phyloP scores from a whole-genome alignment of 2,113 vertebrate species.

The Coryphaenoides rupestris region DNA sequence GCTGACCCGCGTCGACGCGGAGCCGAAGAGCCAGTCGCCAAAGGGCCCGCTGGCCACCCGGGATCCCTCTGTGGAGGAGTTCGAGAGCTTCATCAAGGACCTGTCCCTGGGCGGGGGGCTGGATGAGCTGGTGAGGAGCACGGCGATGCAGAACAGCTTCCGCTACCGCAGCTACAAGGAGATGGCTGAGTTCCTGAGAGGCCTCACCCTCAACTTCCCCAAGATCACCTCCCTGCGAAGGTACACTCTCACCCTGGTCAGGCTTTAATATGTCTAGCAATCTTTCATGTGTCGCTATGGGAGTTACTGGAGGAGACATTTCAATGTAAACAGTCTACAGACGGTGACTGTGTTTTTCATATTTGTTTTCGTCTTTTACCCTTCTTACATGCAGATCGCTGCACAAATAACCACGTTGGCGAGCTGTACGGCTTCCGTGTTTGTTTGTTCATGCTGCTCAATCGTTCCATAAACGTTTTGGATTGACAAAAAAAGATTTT shows the following conservation, averaged over 20 bases:
- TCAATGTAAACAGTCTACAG: no score
- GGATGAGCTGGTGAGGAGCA: slow-evolving; percentile 77
- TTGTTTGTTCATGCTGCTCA: no score
- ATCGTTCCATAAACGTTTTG: no score
- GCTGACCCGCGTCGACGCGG: slow-evolving; percentile 69
- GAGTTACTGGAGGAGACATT: not conserved
- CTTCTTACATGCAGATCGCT: no score
- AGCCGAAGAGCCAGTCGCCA: slow-evolving; percentile 48
- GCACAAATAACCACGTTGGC: no score
- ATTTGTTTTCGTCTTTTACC: no score
- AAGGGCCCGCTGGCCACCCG: slow-evolving; percentile 57
- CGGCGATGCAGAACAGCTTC: slow-evolving; percentile 78
- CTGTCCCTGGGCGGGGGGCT: slow-evolving; percentile 86
- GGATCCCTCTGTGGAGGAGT: slow-evolving; percentile 78
- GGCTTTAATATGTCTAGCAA: no score
- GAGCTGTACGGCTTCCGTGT: no score
- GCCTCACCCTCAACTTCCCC: slow-evolving; percentile 88
- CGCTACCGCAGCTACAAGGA: slow-evolving; percentile 84
- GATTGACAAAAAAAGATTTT: not conserved
- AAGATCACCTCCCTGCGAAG: slow-evolving; percentile 82
- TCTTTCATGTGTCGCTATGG: not conserved
- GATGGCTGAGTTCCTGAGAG: slow-evolving; percentile 78
- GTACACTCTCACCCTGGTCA: slow-evolving; percentile 31
- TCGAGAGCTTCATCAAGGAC: slow-evolving; percentile 85
- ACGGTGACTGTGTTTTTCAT: no score